A percentile compares a stretch with the other conserved stretches of the same genome.
Evolutionary conservation across 2,797 vertebrate species (phyloP).

Genomic region (Alosa sapidissima): DNA sequence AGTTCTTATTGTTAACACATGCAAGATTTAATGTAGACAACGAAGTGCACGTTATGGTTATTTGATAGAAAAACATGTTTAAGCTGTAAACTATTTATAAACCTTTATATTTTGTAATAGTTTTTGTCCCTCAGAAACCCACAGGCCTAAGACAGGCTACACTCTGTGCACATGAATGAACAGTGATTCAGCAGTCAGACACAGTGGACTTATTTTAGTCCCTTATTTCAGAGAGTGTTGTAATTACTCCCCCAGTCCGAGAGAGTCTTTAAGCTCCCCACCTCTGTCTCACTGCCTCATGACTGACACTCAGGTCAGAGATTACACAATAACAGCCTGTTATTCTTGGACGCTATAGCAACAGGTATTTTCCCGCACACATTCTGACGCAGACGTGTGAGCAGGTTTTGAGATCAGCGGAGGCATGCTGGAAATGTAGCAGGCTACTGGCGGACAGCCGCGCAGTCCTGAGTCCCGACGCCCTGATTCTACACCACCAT

Average conservation of each 20-base stretch:
- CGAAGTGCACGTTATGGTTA: not conserved
- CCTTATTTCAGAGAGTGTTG: not conserved
- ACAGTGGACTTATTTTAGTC: constrained; percentile 7
- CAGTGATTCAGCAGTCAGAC: not conserved
- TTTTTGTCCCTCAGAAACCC: not conserved
- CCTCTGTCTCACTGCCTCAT: not conserved
- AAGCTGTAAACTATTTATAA: not conserved
- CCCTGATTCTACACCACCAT: not conserved
- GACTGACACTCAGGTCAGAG: constrained; percentile 10
- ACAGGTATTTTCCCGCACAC: not conserved
- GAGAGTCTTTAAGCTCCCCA: not conserved
- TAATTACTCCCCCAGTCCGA: not conserved
- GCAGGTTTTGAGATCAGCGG: not conserved
- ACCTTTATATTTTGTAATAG: not conserved
- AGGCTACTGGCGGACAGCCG: not conserved
- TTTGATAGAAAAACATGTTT: not conserved
- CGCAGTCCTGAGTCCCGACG: not conserved
- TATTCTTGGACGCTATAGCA: constrained; percentile 17
- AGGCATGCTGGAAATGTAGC: constrained; percentile 15
- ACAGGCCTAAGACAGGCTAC: not conserved
- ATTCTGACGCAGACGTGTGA: not conserved
- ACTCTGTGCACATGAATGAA: not conserved
- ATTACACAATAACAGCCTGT: constrained; percentile 23
- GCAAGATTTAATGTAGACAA: not conserved
- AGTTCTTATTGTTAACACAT: not conserved